Evolutionary conservation across 2,797 vertebrate species (phyloP), one percentile per base, ranked within the genome.

Genomic region (Hipposideros larvatus): DNA sequence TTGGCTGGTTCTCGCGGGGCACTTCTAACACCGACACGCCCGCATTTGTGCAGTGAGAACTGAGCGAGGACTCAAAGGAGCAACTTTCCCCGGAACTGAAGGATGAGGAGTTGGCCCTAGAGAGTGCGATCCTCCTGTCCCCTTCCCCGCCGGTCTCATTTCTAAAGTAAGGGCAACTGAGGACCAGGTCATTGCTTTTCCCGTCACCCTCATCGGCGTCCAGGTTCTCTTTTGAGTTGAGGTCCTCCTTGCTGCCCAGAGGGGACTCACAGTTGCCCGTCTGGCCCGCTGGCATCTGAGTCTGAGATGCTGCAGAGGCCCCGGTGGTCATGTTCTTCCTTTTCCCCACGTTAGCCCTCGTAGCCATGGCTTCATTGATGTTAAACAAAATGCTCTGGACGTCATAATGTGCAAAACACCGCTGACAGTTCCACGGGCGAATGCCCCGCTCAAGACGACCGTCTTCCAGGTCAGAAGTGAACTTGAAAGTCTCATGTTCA

Each of bases 31-130:
- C 99, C 13, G 99, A 99, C 80, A 99, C 99, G 0, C 99, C 99
- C 18, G 99, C 99, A 5, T 99, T 99, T 91, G 99, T 99, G 98
- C 99, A 99, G 98, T 99, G 99, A n/a, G 99, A 99, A 96, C 99
- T 99, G 94, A 99, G 98, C 8, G 99, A 99, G 0, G 99, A 99
- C 93, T 99, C 99, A 95, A 99, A 99, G 31, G 99, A 99, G 93
- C 99, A 99, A 98, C 99, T 99, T 98, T 99, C 99, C 75, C 99
- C 97, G 0, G 99, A 98, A 28, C 98, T 98, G 98, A 99, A 91
- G 98, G 97, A 99, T 70, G 99, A 95, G 7, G 99, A 99, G 98
- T 98, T 99, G 83, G 99, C 99, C 97, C 99, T 98, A 63, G 99
- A 99, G 79, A 99, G 99, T 1, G 99, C 99, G 91, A 99, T 99